Conservation (phyloP, 2,888 invertebrate species). For the Xylota segnis region DNA sequence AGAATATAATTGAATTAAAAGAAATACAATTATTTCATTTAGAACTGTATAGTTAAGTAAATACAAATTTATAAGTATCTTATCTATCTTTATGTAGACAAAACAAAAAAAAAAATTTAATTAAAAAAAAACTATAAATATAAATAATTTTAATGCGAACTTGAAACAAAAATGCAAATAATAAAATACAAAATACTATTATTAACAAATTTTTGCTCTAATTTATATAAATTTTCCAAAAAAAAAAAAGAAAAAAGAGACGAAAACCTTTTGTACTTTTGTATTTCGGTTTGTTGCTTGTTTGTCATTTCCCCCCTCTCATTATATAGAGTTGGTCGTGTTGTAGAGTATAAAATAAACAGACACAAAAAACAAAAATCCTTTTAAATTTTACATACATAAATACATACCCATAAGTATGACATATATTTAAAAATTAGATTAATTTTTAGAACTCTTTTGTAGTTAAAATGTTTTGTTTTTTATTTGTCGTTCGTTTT, state of each 20-base stretch:
- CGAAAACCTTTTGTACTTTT: conserved; percentile 50
- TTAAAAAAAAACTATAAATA: conserved; percentile 32
- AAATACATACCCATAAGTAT: too few relatives aligned
- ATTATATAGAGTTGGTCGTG: conserved; percentile 29
- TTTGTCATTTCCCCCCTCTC: conserved; percentile 11
- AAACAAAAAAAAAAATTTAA: conserved; percentile 40
- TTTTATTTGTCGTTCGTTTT: conserved; percentile 35
- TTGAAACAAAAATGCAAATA: conserved; percentile 61
- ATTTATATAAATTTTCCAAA: conserved; percentile 38
- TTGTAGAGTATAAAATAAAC: conserved; percentile 20
- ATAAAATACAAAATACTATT: conserved; percentile 44
- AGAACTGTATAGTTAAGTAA: conserved; percentile 67
- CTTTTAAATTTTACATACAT: conserved; percentile 7
- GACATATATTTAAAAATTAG: conserved; percentile 46
- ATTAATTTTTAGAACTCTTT: conserved; percentile 67
- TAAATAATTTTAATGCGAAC: conserved; percentile 52
- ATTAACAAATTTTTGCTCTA: conserved; percentile 28
- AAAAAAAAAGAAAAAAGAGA: too few relatives aligned
- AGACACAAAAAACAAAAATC: conserved; percentile 14
- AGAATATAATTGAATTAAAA: conserved; percentile 48
- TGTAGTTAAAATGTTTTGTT: conserved; percentile 63
- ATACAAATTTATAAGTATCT: conserved; percentile 52
- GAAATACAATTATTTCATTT: conserved; percentile 52
- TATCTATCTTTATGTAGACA: conserved; percentile 59
- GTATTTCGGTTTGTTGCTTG: conserved; percentile 21